Evolutionary conservation across 2,888 invertebrate species (phyloP).

Genomic region (Mythimna ferrago): DNA sequence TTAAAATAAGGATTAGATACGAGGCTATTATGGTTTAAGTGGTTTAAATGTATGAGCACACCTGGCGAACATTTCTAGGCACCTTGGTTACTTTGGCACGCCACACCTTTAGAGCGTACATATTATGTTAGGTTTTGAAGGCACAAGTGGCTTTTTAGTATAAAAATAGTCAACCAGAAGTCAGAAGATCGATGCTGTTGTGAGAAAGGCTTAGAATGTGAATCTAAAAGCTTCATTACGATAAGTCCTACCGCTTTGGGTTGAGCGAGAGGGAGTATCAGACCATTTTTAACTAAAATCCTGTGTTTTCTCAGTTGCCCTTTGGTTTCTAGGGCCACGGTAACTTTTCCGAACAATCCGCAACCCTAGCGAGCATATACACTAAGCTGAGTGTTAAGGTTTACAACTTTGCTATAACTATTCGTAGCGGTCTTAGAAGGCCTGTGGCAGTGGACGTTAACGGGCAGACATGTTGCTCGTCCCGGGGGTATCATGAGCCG

Average conservation of each 20-base stretch:
- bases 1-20: constrained; percentile 54
- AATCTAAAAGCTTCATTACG: constrained; percentile 3
- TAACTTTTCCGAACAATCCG: background rate
- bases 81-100: constrained; percentile 32
- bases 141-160: background rate
- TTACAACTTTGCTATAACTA: constrained; percentile 1
- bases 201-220: background rate
- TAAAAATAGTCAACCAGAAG: background rate
- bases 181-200: background rate
- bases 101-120: constrained; percentile 30
- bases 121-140: constrained; percentile 2
- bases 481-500: constrained; percentile 47
- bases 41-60: constrained; percentile 48
- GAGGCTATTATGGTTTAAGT: constrained; percentile 44
- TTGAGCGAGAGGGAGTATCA: no score
- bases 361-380: background rate
- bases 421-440: constrained; percentile 23
- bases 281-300: background rate
- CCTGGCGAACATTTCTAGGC: constrained; percentile 44
- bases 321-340: no score
- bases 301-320: background rate
- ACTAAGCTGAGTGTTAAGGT: background rate
- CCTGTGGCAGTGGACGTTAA: constrained; percentile 16
- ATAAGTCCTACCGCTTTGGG: background rate
- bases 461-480: constrained; percentile 36